These are phyloP conservation scores for Argyrosomus japonicus DNA, from an alignment of 2,113 vertebrate genomes.

Conservation along the genomic window DNA sequence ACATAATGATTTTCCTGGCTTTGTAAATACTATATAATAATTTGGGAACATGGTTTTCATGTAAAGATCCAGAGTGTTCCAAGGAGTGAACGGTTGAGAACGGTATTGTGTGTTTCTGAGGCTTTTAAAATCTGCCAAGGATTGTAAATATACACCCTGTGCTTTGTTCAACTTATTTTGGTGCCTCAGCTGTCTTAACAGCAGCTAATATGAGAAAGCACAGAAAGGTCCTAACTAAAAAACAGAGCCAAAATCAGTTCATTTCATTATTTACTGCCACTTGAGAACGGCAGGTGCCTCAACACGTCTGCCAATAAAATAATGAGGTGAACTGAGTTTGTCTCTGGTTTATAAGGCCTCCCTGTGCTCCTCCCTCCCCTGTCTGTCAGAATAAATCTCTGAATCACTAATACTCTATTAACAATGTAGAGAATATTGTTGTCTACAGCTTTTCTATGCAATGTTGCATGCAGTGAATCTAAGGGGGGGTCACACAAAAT, in stretches of 20 bases:
- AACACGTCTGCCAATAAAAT: conserved; percentile 24
- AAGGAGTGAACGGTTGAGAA: neutral
- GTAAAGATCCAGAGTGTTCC: neutral
- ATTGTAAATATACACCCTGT: conserved; percentile 24
- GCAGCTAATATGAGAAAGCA: neutral
- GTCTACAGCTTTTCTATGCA: too few relatives aligned
- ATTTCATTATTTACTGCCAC: conserved; percentile 21
- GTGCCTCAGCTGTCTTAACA: conserved; percentile 13
- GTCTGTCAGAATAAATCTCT: neutral
- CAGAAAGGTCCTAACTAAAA: neutral
- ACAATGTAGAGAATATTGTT: neutral
- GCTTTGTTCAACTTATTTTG: conserved; percentile 15
- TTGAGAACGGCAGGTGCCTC: conserved; percentile 30
- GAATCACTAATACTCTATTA: neutral
- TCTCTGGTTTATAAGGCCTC: neutral
- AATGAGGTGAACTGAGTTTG: conserved; percentile 4
- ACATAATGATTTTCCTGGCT: neutral
- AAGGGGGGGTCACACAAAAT: neutral
- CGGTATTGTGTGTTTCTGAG: conserved; percentile 6
- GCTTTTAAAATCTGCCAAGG: conserved; percentile 21
- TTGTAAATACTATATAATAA: neutral
- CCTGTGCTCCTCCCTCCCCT: neutral
- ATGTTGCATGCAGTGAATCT: neutral
- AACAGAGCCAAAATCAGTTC: neutral
- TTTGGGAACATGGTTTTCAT: neutral